These are phyloP conservation scores for Drosophila elegans DNA, from an alignment of 1,140 invertebrate species.

Conservation along the genomic window DNA sequence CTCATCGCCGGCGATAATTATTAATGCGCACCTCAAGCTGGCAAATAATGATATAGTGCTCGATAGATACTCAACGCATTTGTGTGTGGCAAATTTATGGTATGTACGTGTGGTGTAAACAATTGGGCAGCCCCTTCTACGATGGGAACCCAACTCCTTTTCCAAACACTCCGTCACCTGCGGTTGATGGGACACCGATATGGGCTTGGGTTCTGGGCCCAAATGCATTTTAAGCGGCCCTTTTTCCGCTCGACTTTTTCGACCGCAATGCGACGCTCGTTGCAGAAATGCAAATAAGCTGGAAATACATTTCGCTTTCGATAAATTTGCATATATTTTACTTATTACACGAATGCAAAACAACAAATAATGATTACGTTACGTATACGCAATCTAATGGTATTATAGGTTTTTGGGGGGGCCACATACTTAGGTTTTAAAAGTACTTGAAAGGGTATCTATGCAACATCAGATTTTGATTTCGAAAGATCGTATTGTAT, in stretches of 20 bases:
- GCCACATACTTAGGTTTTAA: too few relatives aligned
- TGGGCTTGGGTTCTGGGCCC: neutral
- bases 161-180: conserved; percentile 6
- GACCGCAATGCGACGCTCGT: conserved; percentile 49
- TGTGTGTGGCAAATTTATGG: conserved; percentile 35
- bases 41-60: conserved; percentile 43
- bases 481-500: too few relatives aligned
- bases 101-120: conserved; percentile 37
- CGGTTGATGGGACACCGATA: conserved; percentile 9
- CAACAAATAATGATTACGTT: conserved; percentile 3
- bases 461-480: too few relatives aligned
- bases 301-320: conserved; percentile 41
- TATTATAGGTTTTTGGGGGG: neutral
- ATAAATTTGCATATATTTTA: conserved; percentile 32
- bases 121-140: neutral
- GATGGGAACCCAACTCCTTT: neutral
- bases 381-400: conserved; percentile 9
- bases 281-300: conserved; percentile 49
- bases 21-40: conserved; percentile 34
- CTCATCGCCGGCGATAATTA: conserved; percentile 33
- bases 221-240: conserved; percentile 31
- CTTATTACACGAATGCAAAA: neutral
- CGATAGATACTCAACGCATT: conserved; percentile 30
- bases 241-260: conserved; percentile 30
- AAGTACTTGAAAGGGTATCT: neutral